Evolutionary conservation across 1,140 invertebrate species (phyloP).

Genomic region (Microplitis mediator): DNA sequence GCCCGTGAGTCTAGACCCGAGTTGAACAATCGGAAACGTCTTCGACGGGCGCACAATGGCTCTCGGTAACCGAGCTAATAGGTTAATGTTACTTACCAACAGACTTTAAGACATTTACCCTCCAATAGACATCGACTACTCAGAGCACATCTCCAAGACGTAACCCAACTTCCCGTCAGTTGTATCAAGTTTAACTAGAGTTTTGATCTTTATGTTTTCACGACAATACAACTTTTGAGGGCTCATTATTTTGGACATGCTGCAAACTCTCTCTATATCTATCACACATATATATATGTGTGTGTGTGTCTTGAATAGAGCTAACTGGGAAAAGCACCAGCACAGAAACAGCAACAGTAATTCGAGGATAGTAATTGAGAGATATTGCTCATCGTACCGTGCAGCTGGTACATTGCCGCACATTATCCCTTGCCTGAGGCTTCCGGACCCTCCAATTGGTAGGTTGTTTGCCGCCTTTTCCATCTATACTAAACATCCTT

Average conservation of each 20-base stretch:
- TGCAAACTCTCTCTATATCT: background rate
- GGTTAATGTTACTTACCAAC: slow-evolving; percentile 26
- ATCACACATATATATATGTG: background rate
- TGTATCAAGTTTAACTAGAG: background rate
- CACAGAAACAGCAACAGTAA: background rate
- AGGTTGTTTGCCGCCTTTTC: slow-evolving; percentile 11
- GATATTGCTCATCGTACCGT: background rate
- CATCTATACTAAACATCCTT: background rate
- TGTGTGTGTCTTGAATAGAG: too few species aligned
- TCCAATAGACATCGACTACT: background rate
- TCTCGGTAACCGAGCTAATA: slow-evolving; percentile 10
- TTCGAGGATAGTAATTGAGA: background rate
- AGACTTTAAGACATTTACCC: background rate
- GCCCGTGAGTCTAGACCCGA: background rate
- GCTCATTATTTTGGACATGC: slow-evolving; percentile 19
- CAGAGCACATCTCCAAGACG: background rate
- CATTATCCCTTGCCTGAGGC: slow-evolving; percentile 2
- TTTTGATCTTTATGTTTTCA: background rate
- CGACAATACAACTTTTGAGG: background rate
- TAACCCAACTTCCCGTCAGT: background rate
- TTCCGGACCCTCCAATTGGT: background rate
- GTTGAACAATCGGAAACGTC: slow-evolving; percentile 23
- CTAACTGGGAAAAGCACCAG: too few species aligned
- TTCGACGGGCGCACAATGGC: slow-evolving; percentile 17
- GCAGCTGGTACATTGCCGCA: background rate